Percentiles rank a stretch among this genome's conserved stretches.
Conservation (phyloP, 2,113 vertebrate species). For the Struthidea cinerea region DNA sequence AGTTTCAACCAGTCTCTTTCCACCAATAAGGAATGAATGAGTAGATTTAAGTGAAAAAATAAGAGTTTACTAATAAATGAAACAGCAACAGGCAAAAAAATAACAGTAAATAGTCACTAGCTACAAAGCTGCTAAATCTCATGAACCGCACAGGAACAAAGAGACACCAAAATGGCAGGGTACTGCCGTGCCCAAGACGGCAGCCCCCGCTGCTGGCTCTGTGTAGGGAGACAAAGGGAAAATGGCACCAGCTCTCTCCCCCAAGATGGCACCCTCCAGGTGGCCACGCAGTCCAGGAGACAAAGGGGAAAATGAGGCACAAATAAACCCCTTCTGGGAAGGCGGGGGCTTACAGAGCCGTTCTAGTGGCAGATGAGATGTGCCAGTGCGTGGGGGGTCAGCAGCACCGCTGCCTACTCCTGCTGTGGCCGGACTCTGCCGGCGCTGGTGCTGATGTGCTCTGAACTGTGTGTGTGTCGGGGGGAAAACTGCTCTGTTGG, state of each 20-base stretch:
- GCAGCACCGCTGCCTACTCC: not conserved
- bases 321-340: not conserved
- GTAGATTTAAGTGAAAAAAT: not conserved
- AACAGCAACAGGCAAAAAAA: too few species aligned
- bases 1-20: not conserved
- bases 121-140: not conserved
- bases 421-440: not conserved
- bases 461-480: accelerated
- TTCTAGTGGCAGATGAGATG: not conserved
- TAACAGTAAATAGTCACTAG: too few species aligned
- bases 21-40: not conserved
- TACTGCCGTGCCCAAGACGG: accelerated
- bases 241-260: too few species aligned
- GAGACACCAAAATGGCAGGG: too few species aligned
- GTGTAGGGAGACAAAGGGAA: too few species aligned
- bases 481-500: not conserved
- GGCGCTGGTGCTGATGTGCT: not conserved
- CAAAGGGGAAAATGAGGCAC: not conserved
- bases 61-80: too few species aligned
- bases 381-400: not conserved
- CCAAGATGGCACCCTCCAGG: not conserved
- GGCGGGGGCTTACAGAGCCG: not conserved
- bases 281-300: not conserved
- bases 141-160: not conserved
- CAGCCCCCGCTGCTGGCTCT: not conserved